Evolutionary conservation across 1,140 invertebrate species (phyloP).

Genomic region (Diabrotica virgifera): DNA sequence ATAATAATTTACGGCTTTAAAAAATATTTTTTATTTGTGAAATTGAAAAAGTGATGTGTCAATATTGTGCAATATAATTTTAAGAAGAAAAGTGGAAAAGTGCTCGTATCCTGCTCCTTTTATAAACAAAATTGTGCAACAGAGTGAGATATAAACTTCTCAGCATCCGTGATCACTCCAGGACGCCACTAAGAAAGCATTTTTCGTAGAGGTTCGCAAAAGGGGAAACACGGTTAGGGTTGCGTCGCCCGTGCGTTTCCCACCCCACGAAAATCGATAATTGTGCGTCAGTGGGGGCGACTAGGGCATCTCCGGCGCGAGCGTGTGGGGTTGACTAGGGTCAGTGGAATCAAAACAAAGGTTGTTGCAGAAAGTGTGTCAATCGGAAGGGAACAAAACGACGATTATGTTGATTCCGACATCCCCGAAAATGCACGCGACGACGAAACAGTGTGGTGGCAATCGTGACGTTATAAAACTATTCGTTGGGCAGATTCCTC

Average conservation of each 20-base stretch:
- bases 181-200: background rate
- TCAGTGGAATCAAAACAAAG: background rate
- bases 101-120: no score
- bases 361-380: background rate
- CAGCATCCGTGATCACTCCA: background rate
- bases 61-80: no score
- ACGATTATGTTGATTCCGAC: slow-evolving; percentile 43
- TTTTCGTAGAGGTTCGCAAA: background rate
- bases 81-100: no score
- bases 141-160: background rate
- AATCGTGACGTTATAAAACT: slow-evolving; percentile 70
- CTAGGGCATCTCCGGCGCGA: background rate
- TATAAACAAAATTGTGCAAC: background rate
- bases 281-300: background rate
- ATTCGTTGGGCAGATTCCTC: slow-evolving; percentile 90
- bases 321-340: background rate
- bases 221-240: slow-evolving; percentile 1
- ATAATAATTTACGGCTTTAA: no score
- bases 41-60: no score
- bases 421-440: slow-evolving; percentile 33
- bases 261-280: slow-evolving; percentile 13
- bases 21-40: no score
- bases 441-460: slow-evolving; percentile 24
- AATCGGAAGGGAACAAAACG: background rate
- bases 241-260: background rate